Base-by-base conservation (phyloP, 2,888 invertebrate genomes). In the Syrphus vitripennis region DNA sequence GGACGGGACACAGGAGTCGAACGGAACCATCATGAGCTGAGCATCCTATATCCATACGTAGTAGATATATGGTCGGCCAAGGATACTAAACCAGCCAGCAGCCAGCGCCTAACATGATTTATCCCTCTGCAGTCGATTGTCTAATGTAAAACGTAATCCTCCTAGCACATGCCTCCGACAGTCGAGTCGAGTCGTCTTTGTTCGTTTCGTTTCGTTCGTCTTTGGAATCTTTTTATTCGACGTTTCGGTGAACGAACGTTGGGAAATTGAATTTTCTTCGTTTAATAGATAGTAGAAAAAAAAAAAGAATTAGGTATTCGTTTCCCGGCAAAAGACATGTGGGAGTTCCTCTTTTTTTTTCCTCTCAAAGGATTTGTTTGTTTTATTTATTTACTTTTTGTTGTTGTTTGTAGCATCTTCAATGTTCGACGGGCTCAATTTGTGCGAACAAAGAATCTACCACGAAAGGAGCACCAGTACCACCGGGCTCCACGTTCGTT, bases 241-340 rank as follows among this genome's bases (percentile, higher is more conserved):
- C 57, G 37, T 34, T 29, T 16, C 31, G 65, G 40, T 50, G 40
- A 67, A 67, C 42, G 55, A 74, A 76, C 75, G 65, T 31, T 40
- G 70, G 83, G 71, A 84, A 84, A 84, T 84, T 84, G 71, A 84
- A 84, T 84, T 84, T 84, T 72, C 84, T 55, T 72, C 67, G 45
- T 65, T 45, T 80, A 80, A 84, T 80, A 84, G 80, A 84, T 67
- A 84, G 76, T 19, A 45, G 12, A 74, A 65, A 65, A 59, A 6
- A 50, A 24, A 50, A 50, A 48, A 50, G 26, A 50, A 24, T 3
- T 6, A 29, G 3, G 70, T 21, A 45, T 79, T 24, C 42, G 34
- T 42, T 53, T 29, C 59, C 72, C 31, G 42, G 37, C 50, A 65
- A 31, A 80, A 80, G 76, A 84, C 84, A 77, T 84, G 80, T 84